Evolutionary conservation across 2,888 invertebrate genomes (phyloP).

Genomic region (Pseudococcus viburni): DNA sequence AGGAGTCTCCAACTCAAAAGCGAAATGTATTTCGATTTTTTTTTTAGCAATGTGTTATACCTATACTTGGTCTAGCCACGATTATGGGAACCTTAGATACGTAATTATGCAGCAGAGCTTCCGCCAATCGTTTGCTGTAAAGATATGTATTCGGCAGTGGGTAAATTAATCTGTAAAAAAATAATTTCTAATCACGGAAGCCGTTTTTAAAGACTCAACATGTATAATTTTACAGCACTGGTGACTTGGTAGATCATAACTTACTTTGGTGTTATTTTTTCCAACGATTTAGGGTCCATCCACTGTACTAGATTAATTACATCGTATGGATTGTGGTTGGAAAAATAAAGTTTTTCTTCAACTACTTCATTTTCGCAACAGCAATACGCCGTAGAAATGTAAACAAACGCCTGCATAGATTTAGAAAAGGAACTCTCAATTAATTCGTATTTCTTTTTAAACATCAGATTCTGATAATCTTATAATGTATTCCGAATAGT

Average conservation of each 20-base stretch:
- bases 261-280: conserved; percentile 1
- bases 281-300: background rate
- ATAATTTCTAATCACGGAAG: no score
- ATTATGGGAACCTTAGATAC: conserved; percentile 83
- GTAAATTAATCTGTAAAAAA: conserved; percentile 73
- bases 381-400: background rate
- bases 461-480: no score
- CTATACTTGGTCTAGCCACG: conserved; percentile 93
- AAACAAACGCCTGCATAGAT: background rate
- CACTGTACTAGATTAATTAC: background rate
- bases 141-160: conserved; percentile 96
- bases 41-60: no score
- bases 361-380: background rate
- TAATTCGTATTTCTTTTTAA: no score
- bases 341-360: background rate
- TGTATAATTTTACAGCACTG: no score
- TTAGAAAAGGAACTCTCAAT: no score
- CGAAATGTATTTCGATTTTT: no score
- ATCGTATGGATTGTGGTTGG: background rate
- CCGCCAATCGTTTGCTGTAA: conserved; percentile 93
- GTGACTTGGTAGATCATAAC: background rate
- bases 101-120: conserved; percentile 85
- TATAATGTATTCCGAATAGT: no score
- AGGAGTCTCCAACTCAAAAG: no score
- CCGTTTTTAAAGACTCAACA: no score